phyloP scores from a whole-genome alignment of 2,888 invertebrate species.

The Encarsia formosa region DNA sequence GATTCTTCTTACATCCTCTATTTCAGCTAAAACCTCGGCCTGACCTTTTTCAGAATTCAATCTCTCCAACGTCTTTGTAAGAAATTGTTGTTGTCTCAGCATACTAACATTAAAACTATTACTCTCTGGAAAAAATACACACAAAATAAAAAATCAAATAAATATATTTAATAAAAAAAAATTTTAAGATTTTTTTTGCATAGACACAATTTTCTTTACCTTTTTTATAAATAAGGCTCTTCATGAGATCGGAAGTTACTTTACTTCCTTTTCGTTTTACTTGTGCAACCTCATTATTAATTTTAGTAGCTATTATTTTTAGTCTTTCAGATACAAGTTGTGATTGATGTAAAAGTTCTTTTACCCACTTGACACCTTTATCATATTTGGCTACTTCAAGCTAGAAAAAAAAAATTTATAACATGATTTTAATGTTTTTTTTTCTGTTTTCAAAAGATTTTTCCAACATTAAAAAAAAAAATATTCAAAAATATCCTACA shows the following conservation, averaged over 20 bases:
- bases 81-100: slow-evolving; percentile 72
- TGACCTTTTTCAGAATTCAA: slow-evolving; percentile 55
- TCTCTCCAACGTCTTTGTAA: slow-evolving; percentile 63
- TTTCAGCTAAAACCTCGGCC: slow-evolving; percentile 50
- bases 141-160: too few relatives aligned
- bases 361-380: slow-evolving; percentile 71
- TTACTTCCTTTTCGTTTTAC: slow-evolving; percentile 69
- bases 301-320: slow-evolving; percentile 73
- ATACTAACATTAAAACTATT: slow-evolving; percentile 70
- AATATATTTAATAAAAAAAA: slow-evolving; percentile 1
- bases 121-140: slow-evolving; percentile 60
- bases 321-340: slow-evolving; percentile 71
- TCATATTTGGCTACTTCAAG: slow-evolving; percentile 73
- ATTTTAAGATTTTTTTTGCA: slow-evolving; percentile 6
- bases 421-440: too few relatives aligned
- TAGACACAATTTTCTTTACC: slow-evolving; percentile 46
- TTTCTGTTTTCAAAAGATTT: too few relatives aligned
- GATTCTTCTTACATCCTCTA: slow-evolving; percentile 57
- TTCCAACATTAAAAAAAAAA: too few relatives aligned
- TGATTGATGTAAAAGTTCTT: slow-evolving; percentile 69
- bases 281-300: slow-evolving; percentile 76
- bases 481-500: too few relatives aligned
- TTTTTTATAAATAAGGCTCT: slow-evolving; percentile 58
- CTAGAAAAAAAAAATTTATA: too few relatives aligned
- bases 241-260: slow-evolving; percentile 62